phyloP scores from a whole-genome alignment of 2,113 vertebrate species.

The Etheostoma cragini region DNA sequence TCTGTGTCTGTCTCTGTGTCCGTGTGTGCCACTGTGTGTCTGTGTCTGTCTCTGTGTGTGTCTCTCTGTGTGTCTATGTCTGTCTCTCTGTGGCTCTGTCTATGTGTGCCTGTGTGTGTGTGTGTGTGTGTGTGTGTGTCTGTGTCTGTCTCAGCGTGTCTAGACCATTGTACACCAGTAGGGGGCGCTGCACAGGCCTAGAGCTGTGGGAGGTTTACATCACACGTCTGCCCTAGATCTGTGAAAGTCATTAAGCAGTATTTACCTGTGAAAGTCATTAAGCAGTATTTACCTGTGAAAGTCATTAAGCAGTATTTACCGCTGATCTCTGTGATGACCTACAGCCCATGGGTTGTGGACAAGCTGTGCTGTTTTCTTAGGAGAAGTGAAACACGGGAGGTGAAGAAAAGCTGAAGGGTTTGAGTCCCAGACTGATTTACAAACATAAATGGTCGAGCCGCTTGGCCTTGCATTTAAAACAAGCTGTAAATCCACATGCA shows the following conservation, averaged over 20 bases:
- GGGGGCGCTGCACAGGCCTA: constrained; percentile 46
- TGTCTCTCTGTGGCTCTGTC: too few relatives aligned
- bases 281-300: neutral
- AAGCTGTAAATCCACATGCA: constrained; percentile 33
- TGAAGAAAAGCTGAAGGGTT: neutral
- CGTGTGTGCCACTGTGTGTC: too few relatives aligned
- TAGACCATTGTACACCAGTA: constrained; percentile 36
- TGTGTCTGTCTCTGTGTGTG: too few relatives aligned
- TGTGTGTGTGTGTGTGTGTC: too few relatives aligned
- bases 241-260: neutral
- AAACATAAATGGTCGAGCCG: neutral
- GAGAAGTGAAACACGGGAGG: constrained; percentile 1
- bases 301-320: neutral
- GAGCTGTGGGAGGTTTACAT: neutral
- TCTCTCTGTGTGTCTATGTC: too few relatives aligned
- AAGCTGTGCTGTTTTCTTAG: neutral
- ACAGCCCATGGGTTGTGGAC: neutral
- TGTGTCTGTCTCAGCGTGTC: too few relatives aligned
- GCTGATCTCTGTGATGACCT: neutral
- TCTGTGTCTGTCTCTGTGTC: too few relatives aligned
- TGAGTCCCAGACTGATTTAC: constrained; percentile 9
- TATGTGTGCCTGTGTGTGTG: too few relatives aligned
- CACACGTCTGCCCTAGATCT: neutral
- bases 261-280: too few relatives aligned
- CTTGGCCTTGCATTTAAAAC: neutral